Evolutionary conservation across 1,140 invertebrate species (phyloP).

Genomic region (Theocolax elegans): DNA sequence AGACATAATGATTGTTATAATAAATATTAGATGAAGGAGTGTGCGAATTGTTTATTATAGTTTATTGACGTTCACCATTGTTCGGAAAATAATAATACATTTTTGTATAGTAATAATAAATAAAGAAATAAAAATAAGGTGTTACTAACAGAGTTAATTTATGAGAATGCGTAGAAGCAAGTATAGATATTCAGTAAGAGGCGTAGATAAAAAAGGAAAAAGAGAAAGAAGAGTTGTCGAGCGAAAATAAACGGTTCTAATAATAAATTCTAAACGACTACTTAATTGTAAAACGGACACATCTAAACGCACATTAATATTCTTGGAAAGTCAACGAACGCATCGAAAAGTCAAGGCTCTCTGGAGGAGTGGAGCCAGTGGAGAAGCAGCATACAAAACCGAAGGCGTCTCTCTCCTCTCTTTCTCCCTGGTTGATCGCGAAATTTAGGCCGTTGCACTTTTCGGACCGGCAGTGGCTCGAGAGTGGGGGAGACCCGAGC

Average conservation of each 20-base stretch:
- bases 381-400: conserved; percentile 18
- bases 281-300: not conserved
- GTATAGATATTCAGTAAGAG: no score
- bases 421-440: not conserved
- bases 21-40: no score
- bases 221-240: no score
- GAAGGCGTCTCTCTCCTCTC: not conserved
- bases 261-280: not conserved
- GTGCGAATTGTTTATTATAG: no score
- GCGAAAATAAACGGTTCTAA: not conserved
- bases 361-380: not conserved
- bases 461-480: conserved; percentile 59
- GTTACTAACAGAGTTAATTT: no score
- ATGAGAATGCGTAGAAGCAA: no score
- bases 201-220: no score
- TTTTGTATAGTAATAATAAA: no score
- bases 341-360: conserved; percentile 27
- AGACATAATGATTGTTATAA: no score
- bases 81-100: no score
- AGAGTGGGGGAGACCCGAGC: not conserved
- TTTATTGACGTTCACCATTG: no score
- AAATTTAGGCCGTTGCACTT: conserved; percentile 69
- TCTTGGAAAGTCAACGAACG: conserved; percentile 37
- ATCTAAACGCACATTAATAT: conserved; percentile 14
- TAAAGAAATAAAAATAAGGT: no score